phyloP scores from a whole-genome alignment of 2,888 invertebrate genomes.

The Podotricha telesiphe region DNA sequence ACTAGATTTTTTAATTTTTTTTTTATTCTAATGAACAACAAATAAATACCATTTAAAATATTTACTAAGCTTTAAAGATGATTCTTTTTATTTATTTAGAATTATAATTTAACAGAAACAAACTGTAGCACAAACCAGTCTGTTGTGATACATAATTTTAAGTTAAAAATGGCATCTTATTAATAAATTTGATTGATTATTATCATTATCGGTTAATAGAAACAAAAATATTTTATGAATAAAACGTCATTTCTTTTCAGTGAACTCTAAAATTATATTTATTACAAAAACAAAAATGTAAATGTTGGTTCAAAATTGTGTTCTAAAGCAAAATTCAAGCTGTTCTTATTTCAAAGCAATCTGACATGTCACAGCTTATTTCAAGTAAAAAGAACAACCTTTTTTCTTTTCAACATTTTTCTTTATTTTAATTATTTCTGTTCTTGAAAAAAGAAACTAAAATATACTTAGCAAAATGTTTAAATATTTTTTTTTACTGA shows the following conservation, averaged over 20 bases:
- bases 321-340: conserved; percentile 56
- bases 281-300: conserved; percentile 49
- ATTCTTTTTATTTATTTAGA: conserved; percentile 68
- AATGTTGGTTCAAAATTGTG: conserved; percentile 52
- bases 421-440: conserved; percentile 6
- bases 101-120: conserved; percentile 46
- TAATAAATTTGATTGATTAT: background rate
- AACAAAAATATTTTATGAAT: conserved; percentile 13
- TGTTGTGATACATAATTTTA: conserved; percentile 80
- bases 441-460: background rate
- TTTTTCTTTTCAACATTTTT: background rate
- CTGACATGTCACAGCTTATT: conserved; percentile 36
- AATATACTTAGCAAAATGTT: background rate
- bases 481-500: conserved; percentile 33
- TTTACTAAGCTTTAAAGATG: conserved; percentile 73
- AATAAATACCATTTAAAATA: conserved; percentile 41
- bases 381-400: conserved; percentile 19
- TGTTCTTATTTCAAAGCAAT: conserved; percentile 44
- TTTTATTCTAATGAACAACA: conserved; percentile 22
- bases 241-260: conserved; percentile 53
- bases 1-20: background rate
- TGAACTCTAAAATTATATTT: conserved; percentile 54
- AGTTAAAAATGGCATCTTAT: conserved; percentile 50
- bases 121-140: conserved; percentile 73
- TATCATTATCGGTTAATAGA: too few species aligned